Conservation (phyloP, 2,113 vertebrate species). For the Gracilinanus agilis region DNA sequence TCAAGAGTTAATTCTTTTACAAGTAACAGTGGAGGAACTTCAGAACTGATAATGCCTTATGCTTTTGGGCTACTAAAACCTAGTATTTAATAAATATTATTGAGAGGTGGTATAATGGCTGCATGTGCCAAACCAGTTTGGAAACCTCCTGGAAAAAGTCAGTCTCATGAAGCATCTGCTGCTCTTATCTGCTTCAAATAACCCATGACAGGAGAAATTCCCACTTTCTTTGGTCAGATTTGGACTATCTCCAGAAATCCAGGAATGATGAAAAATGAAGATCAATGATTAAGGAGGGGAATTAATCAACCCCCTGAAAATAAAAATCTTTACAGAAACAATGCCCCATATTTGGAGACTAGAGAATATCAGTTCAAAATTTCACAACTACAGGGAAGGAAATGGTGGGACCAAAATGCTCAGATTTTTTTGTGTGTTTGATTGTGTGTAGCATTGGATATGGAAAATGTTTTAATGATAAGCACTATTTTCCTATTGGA, state of each 20-base stretch:
- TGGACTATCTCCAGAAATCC: slow-evolving; percentile 51
- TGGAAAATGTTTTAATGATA: slow-evolving; percentile 23
- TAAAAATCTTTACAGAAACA: background rate
- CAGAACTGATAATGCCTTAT: slow-evolving; percentile 44
- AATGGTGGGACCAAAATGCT: slow-evolving; percentile 7
- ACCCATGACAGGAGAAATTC: slow-evolving; percentile 72
- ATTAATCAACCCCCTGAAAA: background rate
- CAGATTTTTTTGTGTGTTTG: background rate
- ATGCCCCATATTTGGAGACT: background rate
- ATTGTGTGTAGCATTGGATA: slow-evolving; percentile 35
- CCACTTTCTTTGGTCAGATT: slow-evolving; percentile 66
- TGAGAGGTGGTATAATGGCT: slow-evolving; percentile 38
- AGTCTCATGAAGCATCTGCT: slow-evolving; percentile 55
- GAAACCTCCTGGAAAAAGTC: slow-evolving; percentile 50
- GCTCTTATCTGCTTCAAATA: slow-evolving; percentile 54
- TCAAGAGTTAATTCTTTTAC: slow-evolving; percentile 61
- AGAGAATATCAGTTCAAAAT: slow-evolving; percentile 29
- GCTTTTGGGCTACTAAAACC: slow-evolving; percentile 49
- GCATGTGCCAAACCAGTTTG: slow-evolving; percentile 39
- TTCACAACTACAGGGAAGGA: slow-evolving; percentile 30
- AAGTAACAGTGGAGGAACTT: slow-evolving; percentile 33
- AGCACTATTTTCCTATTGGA: slow-evolving; percentile 30
- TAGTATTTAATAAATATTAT: slow-evolving; percentile 49
- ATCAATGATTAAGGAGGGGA: background rate
- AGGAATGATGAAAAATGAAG: slow-evolving; percentile 6